These are phyloP conservation scores for Eulimnadia texana DNA, from an alignment of 1,140 invertebrate species.

Conservation along the genomic window DNA sequence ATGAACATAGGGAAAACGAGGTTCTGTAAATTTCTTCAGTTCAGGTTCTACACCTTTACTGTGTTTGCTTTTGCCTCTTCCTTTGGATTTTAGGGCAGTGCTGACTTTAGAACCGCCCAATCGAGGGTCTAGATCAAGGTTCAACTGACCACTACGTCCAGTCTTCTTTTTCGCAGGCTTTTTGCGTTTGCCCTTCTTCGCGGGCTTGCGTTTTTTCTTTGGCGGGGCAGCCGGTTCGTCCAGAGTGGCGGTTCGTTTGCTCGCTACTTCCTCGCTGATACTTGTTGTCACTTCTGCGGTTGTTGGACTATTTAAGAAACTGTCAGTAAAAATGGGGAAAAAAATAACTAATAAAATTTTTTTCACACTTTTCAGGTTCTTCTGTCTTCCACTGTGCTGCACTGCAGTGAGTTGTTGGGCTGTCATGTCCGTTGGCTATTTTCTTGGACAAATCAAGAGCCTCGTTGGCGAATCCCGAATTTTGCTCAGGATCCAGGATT, in stretches of 20 bases:
- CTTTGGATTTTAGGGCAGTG: slow-evolving; percentile 10
- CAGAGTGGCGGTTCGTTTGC: too few species aligned
- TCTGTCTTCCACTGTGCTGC: too few species aligned
- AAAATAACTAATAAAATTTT: too few species aligned
- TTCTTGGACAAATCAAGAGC: not conserved
- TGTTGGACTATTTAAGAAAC: too few species aligned
- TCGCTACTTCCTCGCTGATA: too few species aligned
- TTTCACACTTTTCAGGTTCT: too few species aligned
- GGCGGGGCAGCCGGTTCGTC: not conserved
- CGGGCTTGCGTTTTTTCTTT: slow-evolving; percentile 4
- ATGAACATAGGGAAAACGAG: slow-evolving; percentile 37
- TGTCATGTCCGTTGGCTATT: not conserved
- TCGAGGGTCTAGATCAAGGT: slow-evolving; percentile 9
- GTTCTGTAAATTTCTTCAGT: not conserved
- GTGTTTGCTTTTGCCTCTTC: slow-evolving; percentile 12
- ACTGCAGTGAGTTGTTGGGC: too few species aligned
- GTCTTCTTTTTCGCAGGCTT: slow-evolving; percentile 11
- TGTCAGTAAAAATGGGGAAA: too few species aligned
- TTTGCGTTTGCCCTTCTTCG: slow-evolving; percentile 8
- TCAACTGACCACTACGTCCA: not conserved
- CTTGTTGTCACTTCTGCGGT: too few species aligned
- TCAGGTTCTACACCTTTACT: not conserved
- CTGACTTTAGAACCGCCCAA: slow-evolving; percentile 11
- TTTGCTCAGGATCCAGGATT: not conserved
- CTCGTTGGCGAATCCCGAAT: not conserved